Evolutionary conservation across 1,140 invertebrate species (phyloP), one percentile per base, ranked within the genome.

Genomic region (Bombus turneri): DNA sequence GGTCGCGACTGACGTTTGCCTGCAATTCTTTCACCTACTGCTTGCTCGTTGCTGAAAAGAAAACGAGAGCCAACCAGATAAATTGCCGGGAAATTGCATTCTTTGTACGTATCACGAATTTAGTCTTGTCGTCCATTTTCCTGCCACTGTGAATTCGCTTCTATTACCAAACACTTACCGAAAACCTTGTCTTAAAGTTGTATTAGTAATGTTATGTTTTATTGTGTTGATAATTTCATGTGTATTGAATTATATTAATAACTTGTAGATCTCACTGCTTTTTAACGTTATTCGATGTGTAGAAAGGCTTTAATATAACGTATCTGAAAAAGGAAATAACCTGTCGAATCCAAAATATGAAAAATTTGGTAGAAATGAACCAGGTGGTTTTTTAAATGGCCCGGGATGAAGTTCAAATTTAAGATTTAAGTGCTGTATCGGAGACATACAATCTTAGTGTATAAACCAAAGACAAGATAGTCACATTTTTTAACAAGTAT

Each of bases 1-100:
- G 74, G 78, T 88, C 53, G 68, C 62, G 31, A 64, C 53, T 72
- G 68, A 82, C 69, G 74, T 88, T 87, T 62, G 72, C 43, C 66
- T 47, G 71, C 66, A 59, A 53, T 87, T 74, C 75, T 73, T 69
- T 31, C 66, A n/a, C 47, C 68, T 39, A 37, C 68, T 37, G 68
- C 62, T 12, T 76, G 66, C 18, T 22, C 59, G 18, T n/a, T 39
- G 34, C 22, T 75, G 57, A 68, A 80, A 71, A 76, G 69, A 78
- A 66, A 37, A 79, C 57, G 64, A 53, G 41, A 81, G n/a, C 2
- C 4, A 69, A 53, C 25, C 22, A 76, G 47, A 57, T 57, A 57
- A 53, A 78, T 69, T 37, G 75, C 64, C 1, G n/a, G 66, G 12
- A 66, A 68, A 79, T 68, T 78, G 82, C 75, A 59, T 84, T 76